Percentiles rank a stretch among this genome's conserved stretches.
Conservation (phyloP, 2,888 invertebrate species). For the Malacosoma neustria region DNA sequence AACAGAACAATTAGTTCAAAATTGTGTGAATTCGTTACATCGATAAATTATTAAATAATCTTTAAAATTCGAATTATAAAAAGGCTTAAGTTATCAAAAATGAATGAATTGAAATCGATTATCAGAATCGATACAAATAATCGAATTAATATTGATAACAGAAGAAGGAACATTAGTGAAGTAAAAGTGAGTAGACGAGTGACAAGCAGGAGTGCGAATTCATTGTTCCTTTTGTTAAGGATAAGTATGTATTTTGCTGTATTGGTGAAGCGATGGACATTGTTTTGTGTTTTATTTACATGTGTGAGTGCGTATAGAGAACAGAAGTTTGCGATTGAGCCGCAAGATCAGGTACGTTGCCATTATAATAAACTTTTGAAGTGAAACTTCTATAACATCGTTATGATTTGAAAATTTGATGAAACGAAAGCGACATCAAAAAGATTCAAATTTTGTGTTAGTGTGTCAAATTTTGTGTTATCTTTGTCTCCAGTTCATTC, state of each 20-base stretch:
- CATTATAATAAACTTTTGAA: not conserved
- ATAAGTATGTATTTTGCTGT: conserved; percentile 23
- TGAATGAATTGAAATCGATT: too few species aligned
- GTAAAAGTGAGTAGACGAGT: conserved; percentile 21
- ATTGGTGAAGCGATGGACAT: conserved; percentile 29
- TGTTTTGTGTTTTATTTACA: conserved; percentile 30
- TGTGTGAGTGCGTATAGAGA: conserved; percentile 43
- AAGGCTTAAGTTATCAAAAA: too few species aligned
- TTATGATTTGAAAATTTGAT: not conserved
- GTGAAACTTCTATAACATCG: not conserved
- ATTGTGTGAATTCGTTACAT: too few species aligned
- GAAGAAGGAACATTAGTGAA: conserved; percentile 3
- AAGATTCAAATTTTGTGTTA: too few species aligned
- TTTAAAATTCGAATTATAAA: too few species aligned
- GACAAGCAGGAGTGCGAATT: conserved; percentile 52
- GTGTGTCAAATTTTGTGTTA: too few species aligned
- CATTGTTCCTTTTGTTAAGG: conserved; percentile 58
- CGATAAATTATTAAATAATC: too few species aligned
- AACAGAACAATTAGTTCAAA: too few species aligned
- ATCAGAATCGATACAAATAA: conserved; percentile 2
- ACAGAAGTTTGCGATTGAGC: conserved; percentile 63
- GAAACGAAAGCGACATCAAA: not conserved
- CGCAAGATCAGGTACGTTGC: conserved; percentile 58
- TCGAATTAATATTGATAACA: conserved; percentile 7
- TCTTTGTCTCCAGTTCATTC: too few species aligned